Evolutionary conservation across 2,797 vertebrate genomes (phyloP).

Genomic region (Pachyuromys duprasi): DNA sequence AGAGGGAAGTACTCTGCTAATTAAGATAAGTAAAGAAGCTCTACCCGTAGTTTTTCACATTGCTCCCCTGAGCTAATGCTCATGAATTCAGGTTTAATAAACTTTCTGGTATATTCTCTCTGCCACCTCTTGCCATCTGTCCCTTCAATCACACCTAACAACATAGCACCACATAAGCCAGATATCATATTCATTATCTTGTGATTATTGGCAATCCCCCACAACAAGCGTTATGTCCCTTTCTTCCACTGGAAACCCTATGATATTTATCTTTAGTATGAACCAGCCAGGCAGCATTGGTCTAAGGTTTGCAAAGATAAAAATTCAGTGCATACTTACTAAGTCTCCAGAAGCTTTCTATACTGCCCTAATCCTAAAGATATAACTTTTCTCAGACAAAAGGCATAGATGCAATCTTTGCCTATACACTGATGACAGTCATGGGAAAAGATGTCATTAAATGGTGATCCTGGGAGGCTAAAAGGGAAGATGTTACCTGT

Average conservation of each 20-base stretch:
- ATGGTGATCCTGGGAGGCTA: neutral
- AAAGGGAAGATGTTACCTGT: conserved; percentile 90
- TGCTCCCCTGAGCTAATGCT: neutral
- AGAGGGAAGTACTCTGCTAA: neutral
- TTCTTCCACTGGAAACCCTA: neutral
- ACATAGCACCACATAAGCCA: neutral
- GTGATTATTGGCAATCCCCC: neutral
- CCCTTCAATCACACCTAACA: neutral
- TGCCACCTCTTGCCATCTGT: neutral
- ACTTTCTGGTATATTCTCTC: neutral
- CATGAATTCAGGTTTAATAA: neutral
- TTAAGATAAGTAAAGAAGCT: conserved; percentile 19
- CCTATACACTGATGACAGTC: neutral
- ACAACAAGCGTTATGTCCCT: neutral
- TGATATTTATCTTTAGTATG: conserved; percentile 52
- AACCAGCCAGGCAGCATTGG: conserved; percentile 68
- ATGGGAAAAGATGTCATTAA: conserved; percentile 29
- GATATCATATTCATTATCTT: neutral
- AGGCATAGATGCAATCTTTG: conserved; percentile 7
- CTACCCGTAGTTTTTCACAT: neutral
- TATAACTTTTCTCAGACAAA: neutral
- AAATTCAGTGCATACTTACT: conserved; percentile 60
- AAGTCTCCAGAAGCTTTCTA: conserved; percentile 76
- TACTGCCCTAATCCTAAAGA: neutral
- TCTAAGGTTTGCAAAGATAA: neutral